Base-by-base conservation (phyloP, 1,140 invertebrate genomes). In the Drosophila sucinea region DNA sequence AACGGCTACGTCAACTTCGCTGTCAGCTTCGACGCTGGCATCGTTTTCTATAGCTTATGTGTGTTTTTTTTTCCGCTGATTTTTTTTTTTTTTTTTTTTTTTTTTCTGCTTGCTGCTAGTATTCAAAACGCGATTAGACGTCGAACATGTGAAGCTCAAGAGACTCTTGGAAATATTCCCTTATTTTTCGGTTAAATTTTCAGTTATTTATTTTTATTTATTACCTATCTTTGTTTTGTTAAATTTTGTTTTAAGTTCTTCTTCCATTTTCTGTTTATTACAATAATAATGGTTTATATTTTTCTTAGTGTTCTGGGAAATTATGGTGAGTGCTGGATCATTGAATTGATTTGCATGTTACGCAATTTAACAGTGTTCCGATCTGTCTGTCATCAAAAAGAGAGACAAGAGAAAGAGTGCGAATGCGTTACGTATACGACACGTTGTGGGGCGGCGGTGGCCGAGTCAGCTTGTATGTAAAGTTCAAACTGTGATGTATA, bases 71-170 rank as follows among this genome's bases (percentile, higher is more conserved):
- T 32, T 10, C 25, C 51, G 35, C 23, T 51, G 57, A 70, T 64
- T 60, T 77, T 62, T 33, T 77, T 76, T 66, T 70, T 76, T 76
- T 61, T 66, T 51, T 56, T 51, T 58, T 60, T 54, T 41, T 47
- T 76, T 79, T 70, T 74, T 85, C 70, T 72, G 7, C 58, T 67
- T 66, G 55, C 61, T 77, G 61, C 56, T 89, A 91, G 90, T 91
- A 83, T 82, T 89, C 84, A 81, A 91, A 91, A 79, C 90, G 87
- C 90, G 90, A 91, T 91, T 91, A 91, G 70, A 90, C 90, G 90
- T 77, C 87, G 70, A 91, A 90, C 90, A 91, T 91, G 90, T 91
- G 83, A 91, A 91, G 76, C 90, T 81, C 73, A 72, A 74, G 62
- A 69, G 74, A 56, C 77, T 69, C 66, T 66, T 68, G 68, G 38